Conservation (phyloP, 2,797 vertebrate genomes). For the Neosilurus hyrtlii region DNA sequence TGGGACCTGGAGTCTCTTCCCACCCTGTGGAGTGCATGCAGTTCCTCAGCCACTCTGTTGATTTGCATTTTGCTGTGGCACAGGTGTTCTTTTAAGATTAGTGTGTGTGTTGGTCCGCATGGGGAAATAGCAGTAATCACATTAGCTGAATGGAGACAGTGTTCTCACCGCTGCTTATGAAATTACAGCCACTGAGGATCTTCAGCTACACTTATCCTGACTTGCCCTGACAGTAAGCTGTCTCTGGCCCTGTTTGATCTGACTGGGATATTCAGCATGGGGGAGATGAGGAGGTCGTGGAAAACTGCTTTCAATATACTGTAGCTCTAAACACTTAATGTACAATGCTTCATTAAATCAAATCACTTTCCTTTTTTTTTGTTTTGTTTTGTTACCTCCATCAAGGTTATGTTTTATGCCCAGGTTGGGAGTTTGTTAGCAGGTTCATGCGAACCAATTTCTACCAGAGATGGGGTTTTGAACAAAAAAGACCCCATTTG, state of each 20-base stretch:
- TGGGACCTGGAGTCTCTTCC: slow-evolving; percentile 66
- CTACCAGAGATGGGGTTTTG: too few species aligned
- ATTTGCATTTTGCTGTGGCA: slow-evolving; percentile 66
- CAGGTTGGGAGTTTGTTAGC: too few species aligned
- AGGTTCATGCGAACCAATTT: too few species aligned
- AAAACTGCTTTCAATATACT: background rate
- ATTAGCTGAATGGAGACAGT: slow-evolving; percentile 71
- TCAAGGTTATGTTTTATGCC: too few species aligned
- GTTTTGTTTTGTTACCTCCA: too few species aligned
- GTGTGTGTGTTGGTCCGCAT: slow-evolving; percentile 62
- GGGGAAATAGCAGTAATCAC: slow-evolving; percentile 71
- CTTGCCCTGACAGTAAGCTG: slow-evolving; percentile 69
- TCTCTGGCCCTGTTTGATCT: slow-evolving; percentile 68
- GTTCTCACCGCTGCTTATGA: slow-evolving; percentile 64
- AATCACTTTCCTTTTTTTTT: background rate
- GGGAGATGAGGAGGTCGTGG: slow-evolving; percentile 56
- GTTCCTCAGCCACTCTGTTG: slow-evolving; percentile 63
- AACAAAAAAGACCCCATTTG: too few species aligned
- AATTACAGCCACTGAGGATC: slow-evolving; percentile 71
- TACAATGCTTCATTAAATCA: background rate
- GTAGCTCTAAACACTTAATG: background rate
- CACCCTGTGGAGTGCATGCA: slow-evolving; percentile 68
- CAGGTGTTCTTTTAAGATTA: slow-evolving; percentile 83
- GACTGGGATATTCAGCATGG: slow-evolving; percentile 39
- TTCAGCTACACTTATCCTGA: slow-evolving; percentile 71